phyloP scores from a whole-genome alignment of 2,888 invertebrate species.

The Mimumesa dahlbomi region DNA sequence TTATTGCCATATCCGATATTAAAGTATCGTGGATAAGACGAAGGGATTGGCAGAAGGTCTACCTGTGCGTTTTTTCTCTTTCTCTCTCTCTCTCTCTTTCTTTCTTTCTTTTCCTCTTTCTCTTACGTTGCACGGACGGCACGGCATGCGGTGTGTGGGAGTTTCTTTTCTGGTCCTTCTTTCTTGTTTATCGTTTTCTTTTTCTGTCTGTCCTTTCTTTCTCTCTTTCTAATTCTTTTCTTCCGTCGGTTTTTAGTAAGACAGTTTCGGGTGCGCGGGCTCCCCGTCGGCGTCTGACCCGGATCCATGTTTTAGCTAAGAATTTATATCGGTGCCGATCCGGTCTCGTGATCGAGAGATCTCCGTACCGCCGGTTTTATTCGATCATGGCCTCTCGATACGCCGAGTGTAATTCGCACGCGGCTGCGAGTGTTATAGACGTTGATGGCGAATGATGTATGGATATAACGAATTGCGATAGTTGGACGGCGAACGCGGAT shows the following conservation, averaged over 20 bases:
- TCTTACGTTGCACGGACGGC: no score
- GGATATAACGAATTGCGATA: neutral
- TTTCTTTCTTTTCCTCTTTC: neutral
- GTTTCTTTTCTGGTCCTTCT: slow-evolving; percentile 8
- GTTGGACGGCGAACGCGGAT: neutral
- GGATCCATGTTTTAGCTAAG: slow-evolving; percentile 13
- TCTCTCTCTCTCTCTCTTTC: neutral
- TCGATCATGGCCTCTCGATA: slow-evolving; percentile 30
- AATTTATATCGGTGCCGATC: slow-evolving; percentile 27
- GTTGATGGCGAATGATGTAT: slow-evolving; percentile 10
- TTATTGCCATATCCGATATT: slow-evolving; percentile 73
- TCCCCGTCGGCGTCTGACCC: slow-evolving; percentile 19
- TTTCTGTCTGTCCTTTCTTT: slow-evolving; percentile 7
- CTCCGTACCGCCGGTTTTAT: slow-evolving; percentile 10
- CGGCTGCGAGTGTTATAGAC: slow-evolving; percentile 14
- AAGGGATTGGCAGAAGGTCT: slow-evolving; percentile 13
- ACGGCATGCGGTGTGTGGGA: slow-evolving; percentile 10
- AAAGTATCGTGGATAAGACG: slow-evolving; percentile 61
- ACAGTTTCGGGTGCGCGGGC: neutral
- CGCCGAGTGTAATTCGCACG: slow-evolving; percentile 26
- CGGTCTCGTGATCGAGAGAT: slow-evolving; percentile 18
- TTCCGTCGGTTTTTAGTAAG: neutral
- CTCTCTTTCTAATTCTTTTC: neutral
- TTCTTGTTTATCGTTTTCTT: neutral
- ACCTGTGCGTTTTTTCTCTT: slow-evolving; percentile 30